Evolutionary conservation across 2,113 vertebrate genomes (phyloP), one percentile per base, ranked within the genome.

Genomic region (Hemiprocne comata): DNA sequence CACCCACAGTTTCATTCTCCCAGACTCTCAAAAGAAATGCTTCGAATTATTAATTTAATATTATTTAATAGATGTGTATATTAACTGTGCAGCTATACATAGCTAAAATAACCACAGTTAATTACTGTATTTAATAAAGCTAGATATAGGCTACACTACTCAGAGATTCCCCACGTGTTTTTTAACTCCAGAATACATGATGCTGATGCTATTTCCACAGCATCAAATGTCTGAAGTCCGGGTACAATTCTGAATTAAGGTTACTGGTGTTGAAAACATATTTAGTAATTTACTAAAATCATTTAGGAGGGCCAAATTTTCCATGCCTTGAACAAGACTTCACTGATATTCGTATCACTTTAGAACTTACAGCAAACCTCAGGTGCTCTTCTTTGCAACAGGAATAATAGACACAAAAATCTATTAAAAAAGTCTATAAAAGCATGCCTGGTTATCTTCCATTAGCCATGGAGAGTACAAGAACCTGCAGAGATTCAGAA

Each of bases 111-210:
- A 62, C 13, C 54, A 83, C 2, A 80, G 75, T 50, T 79, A 60
- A 69, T 58, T 48, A 77, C 51, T 66, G 72, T 83, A 83, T 89
- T 89, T 86, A 94, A 94, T 66, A 88, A 94, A 72, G 54, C 24
- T 88, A 44, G 54, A 70, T 61, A 28, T 48, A 69, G 55, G 31
- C 50, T 91, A 90, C 42, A 33, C 29, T 46, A 69, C 65, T 50
- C 34, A 61, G 74, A 58, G 53, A 87, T 81, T 73, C 36, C 92
- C 58, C 74, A 23, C 6, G 62, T 82, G 87, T 50, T 87, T 75
- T 93, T 40, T 34, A 72, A 53, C 20, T 60, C 57, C 48, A 82
- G 53, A 85, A 82, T 25, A 61, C 12, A 13, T 2, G 29, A 75
- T 34, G 89, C 14, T 3, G 4, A 76, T 44, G 53, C 11, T 15